Percentiles rank a stretch among this genome's conserved stretches.
Conservation (phyloP, 2,888 invertebrate genomes). For the Cepaea hortensis region DNA sequence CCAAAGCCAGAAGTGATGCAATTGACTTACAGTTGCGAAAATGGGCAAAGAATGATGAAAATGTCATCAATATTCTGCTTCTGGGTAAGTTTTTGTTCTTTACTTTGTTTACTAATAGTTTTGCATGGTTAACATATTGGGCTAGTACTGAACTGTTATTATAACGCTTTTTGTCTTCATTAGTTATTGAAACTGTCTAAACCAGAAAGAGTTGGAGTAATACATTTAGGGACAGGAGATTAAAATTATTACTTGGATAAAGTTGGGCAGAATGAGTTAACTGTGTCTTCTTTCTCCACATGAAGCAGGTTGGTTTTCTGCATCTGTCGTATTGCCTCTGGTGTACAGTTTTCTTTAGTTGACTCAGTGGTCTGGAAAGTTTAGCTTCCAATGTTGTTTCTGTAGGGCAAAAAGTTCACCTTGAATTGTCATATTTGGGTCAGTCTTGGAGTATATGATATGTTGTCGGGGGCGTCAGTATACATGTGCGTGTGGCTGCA, state of each 20-base stretch:
- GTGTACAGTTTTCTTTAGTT: too few species aligned
- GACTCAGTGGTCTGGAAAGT: too few species aligned
- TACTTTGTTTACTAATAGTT: not conserved
- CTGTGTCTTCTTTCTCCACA: too few species aligned
- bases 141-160: not conserved
- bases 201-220: not conserved
- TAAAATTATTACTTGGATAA: not conserved
- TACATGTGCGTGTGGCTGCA: too few species aligned
- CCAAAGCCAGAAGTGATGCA: conserved; percentile 80
- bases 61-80: conserved; percentile 82
- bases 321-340: too few species aligned
- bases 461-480: too few species aligned
- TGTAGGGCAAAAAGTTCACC: too few species aligned
- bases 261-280: too few species aligned
- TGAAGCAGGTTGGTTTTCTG: too few species aligned
- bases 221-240: not conserved
- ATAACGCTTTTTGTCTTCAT: not conserved
- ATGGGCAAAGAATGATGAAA: conserved; percentile 80
- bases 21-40: conserved; percentile 81
- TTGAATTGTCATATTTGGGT: too few species aligned
- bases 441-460: too few species aligned
- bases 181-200: not conserved
- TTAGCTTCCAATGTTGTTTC: too few species aligned
- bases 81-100: conserved; percentile 77
- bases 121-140: not conserved